Conservation (phyloP, 2,888 invertebrate genomes). For the Peribatodes rhomboidaria region DNA sequence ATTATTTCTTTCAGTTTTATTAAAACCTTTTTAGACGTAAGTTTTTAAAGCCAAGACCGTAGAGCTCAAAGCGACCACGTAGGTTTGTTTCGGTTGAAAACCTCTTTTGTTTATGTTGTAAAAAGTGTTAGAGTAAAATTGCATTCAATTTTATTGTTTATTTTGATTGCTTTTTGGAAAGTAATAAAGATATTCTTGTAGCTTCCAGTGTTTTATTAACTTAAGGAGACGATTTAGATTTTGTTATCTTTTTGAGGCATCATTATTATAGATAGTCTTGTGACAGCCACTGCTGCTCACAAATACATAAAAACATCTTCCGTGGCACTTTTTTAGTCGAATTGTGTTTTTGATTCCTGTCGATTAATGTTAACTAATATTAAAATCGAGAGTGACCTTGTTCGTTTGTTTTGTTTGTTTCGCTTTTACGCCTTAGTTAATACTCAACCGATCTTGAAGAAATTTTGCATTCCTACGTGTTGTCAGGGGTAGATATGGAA, state of each 20-base stretch:
- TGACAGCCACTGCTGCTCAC: too few relatives aligned
- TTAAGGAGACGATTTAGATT: background rate
- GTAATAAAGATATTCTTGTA: constrained; percentile 48
- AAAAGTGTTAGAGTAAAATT: constrained; percentile 73
- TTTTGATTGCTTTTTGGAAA: constrained; percentile 70
- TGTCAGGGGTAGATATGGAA: too few relatives aligned
- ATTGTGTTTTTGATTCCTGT: too few relatives aligned
- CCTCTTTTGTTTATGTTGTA: constrained; percentile 40
- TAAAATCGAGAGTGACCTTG: too few relatives aligned
- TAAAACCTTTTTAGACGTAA: constrained; percentile 1
- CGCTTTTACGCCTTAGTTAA: too few relatives aligned
- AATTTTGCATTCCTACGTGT: too few relatives aligned
- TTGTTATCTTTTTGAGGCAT: background rate
- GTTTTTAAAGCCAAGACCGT: constrained; percentile 41
- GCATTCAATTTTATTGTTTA: constrained; percentile 77
- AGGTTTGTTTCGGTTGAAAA: constrained; percentile 17
- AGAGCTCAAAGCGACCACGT: constrained; percentile 44
- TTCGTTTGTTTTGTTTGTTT: too few relatives aligned
- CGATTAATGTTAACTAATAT: background rate
- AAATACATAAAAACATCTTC: too few relatives aligned
- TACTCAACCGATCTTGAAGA: too few relatives aligned
- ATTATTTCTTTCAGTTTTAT: constrained; percentile 48
- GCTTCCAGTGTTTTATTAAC: constrained; percentile 55
- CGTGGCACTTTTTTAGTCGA: too few relatives aligned
- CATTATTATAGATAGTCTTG: too few relatives aligned